These are phyloP conservation scores for Lampropteryx suffumata DNA, from an alignment of 2,888 invertebrate species.

Conservation along the genomic window DNA sequence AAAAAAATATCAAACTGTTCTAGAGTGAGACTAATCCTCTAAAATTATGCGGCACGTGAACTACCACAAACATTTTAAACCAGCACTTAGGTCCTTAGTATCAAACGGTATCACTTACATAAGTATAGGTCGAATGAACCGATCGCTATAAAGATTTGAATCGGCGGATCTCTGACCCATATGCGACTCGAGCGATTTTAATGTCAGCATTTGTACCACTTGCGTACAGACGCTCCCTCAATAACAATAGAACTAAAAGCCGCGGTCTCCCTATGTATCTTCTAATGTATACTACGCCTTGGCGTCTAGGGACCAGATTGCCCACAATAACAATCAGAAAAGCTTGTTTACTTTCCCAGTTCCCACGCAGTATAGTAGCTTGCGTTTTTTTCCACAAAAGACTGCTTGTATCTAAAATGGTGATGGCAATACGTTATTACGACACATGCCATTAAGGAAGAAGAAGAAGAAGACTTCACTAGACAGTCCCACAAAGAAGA, in stretches of 20 bases:
- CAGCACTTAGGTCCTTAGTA: conserved; percentile 5
- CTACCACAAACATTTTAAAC: not conserved
- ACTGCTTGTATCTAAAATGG: too few species aligned
- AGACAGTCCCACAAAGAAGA: too few species aligned
- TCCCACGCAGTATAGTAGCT: not conserved
- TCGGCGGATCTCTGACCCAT: conserved; percentile 25
- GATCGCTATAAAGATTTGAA: conserved; percentile 20
- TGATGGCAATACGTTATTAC: too few species aligned
- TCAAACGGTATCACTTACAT: not conserved
- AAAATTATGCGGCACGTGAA: too few species aligned
- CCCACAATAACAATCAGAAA: conserved; percentile 8
- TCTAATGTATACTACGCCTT: conserved; percentile 34
- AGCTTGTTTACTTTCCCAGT: conserved; percentile 14
- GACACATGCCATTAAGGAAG: too few species aligned
- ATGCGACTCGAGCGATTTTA: conserved; percentile 24
- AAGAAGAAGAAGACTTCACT: too few species aligned
- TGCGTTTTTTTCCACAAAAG: not conserved
- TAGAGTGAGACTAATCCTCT: too few species aligned
- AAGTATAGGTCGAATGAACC: conserved; percentile 7
- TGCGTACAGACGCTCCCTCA: conserved; percentile 21
- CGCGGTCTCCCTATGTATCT: conserved; percentile 30
- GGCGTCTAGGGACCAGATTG: conserved; percentile 50
- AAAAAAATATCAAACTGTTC: too few species aligned
- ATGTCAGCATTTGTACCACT: conserved; percentile 23
- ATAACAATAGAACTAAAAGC: conserved; percentile 29